Conservation (phyloP, 2,797 vertebrate species). For the Onychomys arenicola region DNA sequence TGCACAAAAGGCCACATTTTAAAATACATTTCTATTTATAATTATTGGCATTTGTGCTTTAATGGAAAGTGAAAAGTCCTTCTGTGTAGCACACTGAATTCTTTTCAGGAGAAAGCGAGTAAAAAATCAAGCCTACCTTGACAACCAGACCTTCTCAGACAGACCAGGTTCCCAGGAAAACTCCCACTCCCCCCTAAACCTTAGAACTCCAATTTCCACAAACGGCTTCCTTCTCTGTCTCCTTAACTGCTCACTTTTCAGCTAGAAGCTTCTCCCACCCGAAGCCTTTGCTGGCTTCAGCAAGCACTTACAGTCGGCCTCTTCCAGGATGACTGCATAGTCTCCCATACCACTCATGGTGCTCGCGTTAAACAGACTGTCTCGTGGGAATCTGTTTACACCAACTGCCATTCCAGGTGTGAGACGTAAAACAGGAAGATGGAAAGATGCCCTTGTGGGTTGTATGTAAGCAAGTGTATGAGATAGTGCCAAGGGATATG, state of each 20-base stretch:
- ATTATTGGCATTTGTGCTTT: slow-evolving; percentile 56
- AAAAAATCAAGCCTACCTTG: neutral
- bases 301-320: neutral
- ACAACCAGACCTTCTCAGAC: neutral
- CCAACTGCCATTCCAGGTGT: neutral
- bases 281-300: neutral
- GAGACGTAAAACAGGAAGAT: rapidly evolving
- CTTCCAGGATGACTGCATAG: neutral
- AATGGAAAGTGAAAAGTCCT: slow-evolving; percentile 22
- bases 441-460: neutral
- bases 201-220: no score
- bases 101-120: neutral
- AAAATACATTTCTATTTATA: slow-evolving; percentile 52
- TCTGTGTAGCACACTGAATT: neutral
- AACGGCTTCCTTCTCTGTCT: neutral
- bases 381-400: neutral
- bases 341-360: rapidly evolving
- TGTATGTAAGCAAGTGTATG: neutral
- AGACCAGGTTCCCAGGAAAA: neutral
- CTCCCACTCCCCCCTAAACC: neutral
- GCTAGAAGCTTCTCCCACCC: neutral
- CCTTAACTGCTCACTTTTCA: neutral
- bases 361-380: neutral
- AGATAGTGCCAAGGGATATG: neutral
- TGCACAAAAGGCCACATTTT: neutral